Evolutionary conservation across 2,888 invertebrate genomes (phyloP), one percentile per base, ranked within the genome.

Genomic region (Drosophila multiciliata): DNA sequence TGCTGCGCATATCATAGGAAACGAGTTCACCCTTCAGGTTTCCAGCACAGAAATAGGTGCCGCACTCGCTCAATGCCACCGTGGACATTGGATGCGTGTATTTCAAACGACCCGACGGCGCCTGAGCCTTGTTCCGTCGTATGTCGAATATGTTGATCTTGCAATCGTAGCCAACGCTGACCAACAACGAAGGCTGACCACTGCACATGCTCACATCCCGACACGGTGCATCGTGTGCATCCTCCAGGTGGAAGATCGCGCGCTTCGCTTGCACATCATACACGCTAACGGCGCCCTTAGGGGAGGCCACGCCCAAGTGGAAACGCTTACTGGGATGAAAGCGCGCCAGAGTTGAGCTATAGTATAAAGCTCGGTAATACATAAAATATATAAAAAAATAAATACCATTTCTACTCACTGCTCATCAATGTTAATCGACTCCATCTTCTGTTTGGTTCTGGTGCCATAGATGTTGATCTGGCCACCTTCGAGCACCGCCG

Each of bases 1-100:
- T 87, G 61, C 87, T 92, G 20, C 93, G 86, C 77, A 92, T 89
- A 67, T 93, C 93, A 66, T 92, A 93, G 9, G 91, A 78, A 4
- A 92, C 91, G 0, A 93, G 75, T 66, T 93, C 93, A 0, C 93
- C 93, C 53, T 93, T 93, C 0, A 93, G 82, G 75, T 92, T 93
- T 0, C 93, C 93, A 2, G 90, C 92, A 75, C 92, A 92, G 42
- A 92, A 91, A 62, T 85, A 93, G 3, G 82, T 91, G 17, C 93
- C 93, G 66, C 93, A 93, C 35, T 92, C 91, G n/a, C 92, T 92
- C 0, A 92, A 66, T 0, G 92, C 87, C 36, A 91, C 91, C 3
- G 92, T 88, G 0, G 93, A 93, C 9, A 93, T 57, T 0, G 93
- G 93, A 81, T 91, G 91, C 11, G 84, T 79, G 57, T 90, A 87